Percentiles rank a stretch among this genome's conserved stretches.
These are phyloP conservation scores for Lycodopsis pacificus DNA, from an alignment of 2,797 vertebrate genomes.

Conservation along the genomic window DNA sequence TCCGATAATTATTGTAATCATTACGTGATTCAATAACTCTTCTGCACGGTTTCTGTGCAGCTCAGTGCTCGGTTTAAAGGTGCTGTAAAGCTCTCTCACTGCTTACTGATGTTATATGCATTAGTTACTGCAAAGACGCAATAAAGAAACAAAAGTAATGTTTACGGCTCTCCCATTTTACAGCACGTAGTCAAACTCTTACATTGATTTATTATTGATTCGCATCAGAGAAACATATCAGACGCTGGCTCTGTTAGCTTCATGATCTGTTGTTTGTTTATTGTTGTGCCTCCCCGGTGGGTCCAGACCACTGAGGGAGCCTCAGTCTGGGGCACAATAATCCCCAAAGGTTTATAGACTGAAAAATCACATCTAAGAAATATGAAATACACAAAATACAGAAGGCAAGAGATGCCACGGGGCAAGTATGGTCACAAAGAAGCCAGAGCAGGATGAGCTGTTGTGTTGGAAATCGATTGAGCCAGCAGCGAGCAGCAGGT, in stretches of 20 bases:
- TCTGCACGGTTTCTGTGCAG: neutral
- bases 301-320: neutral
- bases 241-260: slow-evolving; percentile 2
- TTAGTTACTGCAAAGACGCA: neutral
- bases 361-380: slow-evolving; percentile 17
- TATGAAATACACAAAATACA: slow-evolving; percentile 15
- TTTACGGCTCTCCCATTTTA: neutral
- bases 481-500: neutral
- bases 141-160: neutral
- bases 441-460: slow-evolving; percentile 16
- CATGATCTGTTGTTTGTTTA: neutral
- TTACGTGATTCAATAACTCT: neutral
- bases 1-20: slow-evolving; percentile 1
- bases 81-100: neutral
- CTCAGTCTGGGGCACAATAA: slow-evolving; percentile 7
- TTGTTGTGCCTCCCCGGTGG: neutral
- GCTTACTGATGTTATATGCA: neutral
- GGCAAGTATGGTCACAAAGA: neutral
- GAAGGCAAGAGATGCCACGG: slow-evolving; percentile 12
- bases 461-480: slow-evolving; percentile 21
- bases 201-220: neutral
- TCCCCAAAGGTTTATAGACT: slow-evolving; percentile 14
- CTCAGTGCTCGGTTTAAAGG: slow-evolving; percentile 8
- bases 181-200: too few relatives aligned
- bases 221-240: neutral